A percentile compares a stretch with the other conserved stretches of the same genome.
These are phyloP conservation scores for Clivina fossor DNA, from an alignment of 2,888 invertebrate species.

Conservation along the genomic window DNA sequence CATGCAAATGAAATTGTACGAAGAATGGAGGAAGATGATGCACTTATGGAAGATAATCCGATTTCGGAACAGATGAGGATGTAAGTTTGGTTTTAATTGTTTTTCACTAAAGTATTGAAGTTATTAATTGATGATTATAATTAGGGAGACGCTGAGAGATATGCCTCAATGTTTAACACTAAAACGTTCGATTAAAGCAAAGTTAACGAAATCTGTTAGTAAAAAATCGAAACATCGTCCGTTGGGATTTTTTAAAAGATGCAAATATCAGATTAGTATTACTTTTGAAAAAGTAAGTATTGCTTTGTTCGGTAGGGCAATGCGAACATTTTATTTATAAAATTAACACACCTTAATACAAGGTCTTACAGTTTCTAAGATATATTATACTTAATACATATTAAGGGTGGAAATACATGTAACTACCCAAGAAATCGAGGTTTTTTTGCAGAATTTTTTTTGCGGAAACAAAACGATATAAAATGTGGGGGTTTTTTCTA, in stretches of 20 bases:
- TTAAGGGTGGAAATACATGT: no score
- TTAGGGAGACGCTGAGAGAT: constrained; percentile 66
- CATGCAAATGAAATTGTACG: constrained; percentile 65
- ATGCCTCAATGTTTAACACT: constrained; percentile 70
- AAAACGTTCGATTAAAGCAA: constrained; percentile 67
- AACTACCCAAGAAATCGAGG: no score
- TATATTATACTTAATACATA: no score
- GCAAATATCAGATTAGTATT: constrained; percentile 63
- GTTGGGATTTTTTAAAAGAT: constrained; percentile 58
- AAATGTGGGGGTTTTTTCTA: no score
- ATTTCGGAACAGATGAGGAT: constrained; percentile 63
- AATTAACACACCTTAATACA: not conserved
- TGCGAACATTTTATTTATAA: no score
- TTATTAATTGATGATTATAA: constrained; percentile 36
- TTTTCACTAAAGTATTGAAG: not conserved
- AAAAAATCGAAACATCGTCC: constrained; percentile 58
- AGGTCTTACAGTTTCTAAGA: no score
- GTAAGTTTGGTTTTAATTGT: constrained; percentile 48
- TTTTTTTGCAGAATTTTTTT: no score
- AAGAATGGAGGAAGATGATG: constrained; percentile 65
- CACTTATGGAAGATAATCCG: constrained; percentile 67
- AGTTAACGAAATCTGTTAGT: constrained; percentile 62
- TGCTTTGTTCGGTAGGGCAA: no score
- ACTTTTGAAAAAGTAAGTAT: constrained; percentile 59
- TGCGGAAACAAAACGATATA: no score